A percentile compares a stretch with the other conserved stretches of the same genome.
Evolutionary conservation across 2,888 invertebrate species (phyloP).

Genomic region (Archips xylosteana): DNA sequence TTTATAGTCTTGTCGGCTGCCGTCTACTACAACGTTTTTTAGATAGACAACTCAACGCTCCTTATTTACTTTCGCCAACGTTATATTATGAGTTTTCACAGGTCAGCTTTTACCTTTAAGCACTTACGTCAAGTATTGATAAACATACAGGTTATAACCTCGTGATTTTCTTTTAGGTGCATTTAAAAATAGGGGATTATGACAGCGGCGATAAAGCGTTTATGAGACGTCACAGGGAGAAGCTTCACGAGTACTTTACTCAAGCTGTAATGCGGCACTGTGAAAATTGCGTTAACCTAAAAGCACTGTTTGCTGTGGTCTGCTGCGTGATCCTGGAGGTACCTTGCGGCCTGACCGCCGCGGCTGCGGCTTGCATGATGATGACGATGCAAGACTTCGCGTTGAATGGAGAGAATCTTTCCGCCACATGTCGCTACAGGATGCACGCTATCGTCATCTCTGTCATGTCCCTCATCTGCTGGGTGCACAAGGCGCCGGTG

Average conservation of each 20-base stretch:
- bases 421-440: conserved; percentile 74
- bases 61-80: conserved; percentile 78
- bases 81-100: conserved; percentile 74
- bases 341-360: conserved; percentile 87
- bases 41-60: conserved; percentile 82
- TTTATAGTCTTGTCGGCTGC: conserved; percentile 83
- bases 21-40: conserved; percentile 83
- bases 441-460: conserved; percentile 86
- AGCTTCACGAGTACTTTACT: conserved; percentile 71
- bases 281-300: conserved; percentile 76
- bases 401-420: conserved; percentile 65
- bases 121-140: not conserved
- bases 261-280: conserved; percentile 77
- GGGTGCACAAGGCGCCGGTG: conserved; percentile 85
- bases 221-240: conserved; percentile 76
- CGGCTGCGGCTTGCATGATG: conserved; percentile 83
- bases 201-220: conserved; percentile 79
- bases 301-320: conserved; percentile 82
- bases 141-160: not conserved
- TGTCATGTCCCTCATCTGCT: conserved; percentile 86
- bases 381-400: conserved; percentile 87
- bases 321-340: conserved; percentile 85
- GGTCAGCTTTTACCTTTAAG: conserved; percentile 55
- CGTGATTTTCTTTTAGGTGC: conserved; percentile 60
- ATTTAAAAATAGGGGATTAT: conserved; percentile 69